Base-by-base conservation (phyloP, 2,113 vertebrate species). In the Cheilinus undulatus region DNA sequence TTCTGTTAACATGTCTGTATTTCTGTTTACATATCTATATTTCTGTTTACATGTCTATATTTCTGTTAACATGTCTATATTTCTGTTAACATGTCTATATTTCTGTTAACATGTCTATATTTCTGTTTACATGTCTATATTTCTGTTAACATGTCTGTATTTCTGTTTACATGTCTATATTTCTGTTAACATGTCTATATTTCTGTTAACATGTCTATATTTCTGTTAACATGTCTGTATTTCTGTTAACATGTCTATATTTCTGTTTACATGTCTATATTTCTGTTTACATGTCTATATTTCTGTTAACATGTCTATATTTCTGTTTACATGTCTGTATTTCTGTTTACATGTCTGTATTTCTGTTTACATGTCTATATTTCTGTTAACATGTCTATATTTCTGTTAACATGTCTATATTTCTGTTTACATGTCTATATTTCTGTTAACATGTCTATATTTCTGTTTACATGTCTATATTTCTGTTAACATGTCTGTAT, bases 1-100 rank as follows among this genome's bases (percentile, higher is more conserved):
- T 38, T 60, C 51, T 66, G 66, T 24, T 76, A 27, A 50, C 48
- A 14, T 15, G 20, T 48, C 27, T 24, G 28, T 66, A 22, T n/a
- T n/a, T n/a, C n/a, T n/a, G n/a, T n/a, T n/a, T n/a, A n/a, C n/a
- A n/a, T n/a, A 49, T 17, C 32, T 61, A 7, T 49, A 46, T 2
- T 49, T 66, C 4, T 70, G 43, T 63, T 72, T 67, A 32, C 36
- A 26, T 1, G 3, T 32, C 3, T 14, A 27, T 45, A 27, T 38
- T 38, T 60, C 51, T 66, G 66, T 24, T 76, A 27, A 50, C 48
- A 14, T 15, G 20, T 48, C 27, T 24, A 27, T 66, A 22, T n/a
- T n/a, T n/a, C n/a, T n/a, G n/a, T n/a, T n/a, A n/a, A n/a, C n/a
- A n/a, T n/a, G 48, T 17, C 32, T 61, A 7, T 49, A 46, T 2